These are phyloP conservation scores for Campopleginae sp. DNA, from an alignment of 2,888 invertebrate genomes.

Conservation along the genomic window DNA sequence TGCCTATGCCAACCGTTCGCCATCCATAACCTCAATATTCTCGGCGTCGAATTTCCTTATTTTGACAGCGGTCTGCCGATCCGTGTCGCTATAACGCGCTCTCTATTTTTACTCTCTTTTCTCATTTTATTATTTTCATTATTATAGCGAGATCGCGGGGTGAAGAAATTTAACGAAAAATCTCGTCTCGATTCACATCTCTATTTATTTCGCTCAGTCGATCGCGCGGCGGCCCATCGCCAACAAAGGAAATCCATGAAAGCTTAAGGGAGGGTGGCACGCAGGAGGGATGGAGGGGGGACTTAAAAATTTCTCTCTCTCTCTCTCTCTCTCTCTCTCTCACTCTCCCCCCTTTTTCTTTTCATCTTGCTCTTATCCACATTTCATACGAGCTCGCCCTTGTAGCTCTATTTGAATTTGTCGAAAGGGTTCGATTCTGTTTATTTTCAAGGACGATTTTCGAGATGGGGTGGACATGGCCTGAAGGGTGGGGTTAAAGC, in stretches of 20 bases:
- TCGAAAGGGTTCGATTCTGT: slow-evolving; percentile 76
- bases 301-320: slow-evolving; percentile 49
- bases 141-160: slow-evolving; percentile 39
- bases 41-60: slow-evolving; percentile 81
- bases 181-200: slow-evolving; percentile 58
- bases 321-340: slow-evolving; percentile 12
- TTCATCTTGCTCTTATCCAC: slow-evolving; percentile 32
- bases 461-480: slow-evolving; percentile 54
- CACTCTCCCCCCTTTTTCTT: slow-evolving; percentile 4
- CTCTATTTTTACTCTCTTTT: slow-evolving; percentile 27
- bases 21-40: slow-evolving; percentile 65
- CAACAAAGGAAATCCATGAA: slow-evolving; percentile 64
- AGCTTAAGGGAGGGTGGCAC: slow-evolving; percentile 30
- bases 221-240: slow-evolving; percentile 38
- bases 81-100: slow-evolving; percentile 70
- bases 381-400: slow-evolving; percentile 13
- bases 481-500: slow-evolving; percentile 57
- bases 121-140: slow-evolving; percentile 32
- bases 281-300: neutral
- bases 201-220: slow-evolving; percentile 65
- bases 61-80: slow-evolving; percentile 83
- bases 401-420: slow-evolving; percentile 74
- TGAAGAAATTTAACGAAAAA: slow-evolving; percentile 58
- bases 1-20: slow-evolving; percentile 28
- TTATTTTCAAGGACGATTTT: slow-evolving; percentile 74